Base-by-base conservation (phyloP, 2,888 invertebrate genomes). In the Timema cristinae region DNA sequence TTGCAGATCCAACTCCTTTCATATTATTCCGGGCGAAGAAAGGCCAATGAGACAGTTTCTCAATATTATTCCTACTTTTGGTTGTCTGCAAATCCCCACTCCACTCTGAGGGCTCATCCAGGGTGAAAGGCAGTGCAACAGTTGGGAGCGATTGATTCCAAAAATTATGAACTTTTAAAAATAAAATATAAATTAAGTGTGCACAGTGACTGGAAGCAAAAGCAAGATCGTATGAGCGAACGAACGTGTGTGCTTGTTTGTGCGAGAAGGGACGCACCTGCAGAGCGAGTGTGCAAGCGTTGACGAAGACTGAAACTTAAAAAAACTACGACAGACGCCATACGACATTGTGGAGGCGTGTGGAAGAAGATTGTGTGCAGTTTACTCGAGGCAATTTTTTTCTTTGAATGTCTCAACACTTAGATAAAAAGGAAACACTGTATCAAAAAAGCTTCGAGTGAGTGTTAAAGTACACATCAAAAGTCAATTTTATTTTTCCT, bases 61-160 rank as follows among this genome's bases (percentile, higher is more conserved):
- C 73, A 73, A 73, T 73, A 73, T 72, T 76, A 75, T 75, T 77
- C 77, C 76, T 77, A 76, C 77, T 76, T 77, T 77, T 77, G 77
- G 77, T 78, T 78, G 75, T 78, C 77, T 77, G 77, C 77, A 77
- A 76, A 76, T 75, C 75, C 77, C 76, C 77, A 78, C 77, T 77
- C 77, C 75, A 75, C 76, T 76, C 75, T 77, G 77, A 77, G 72
- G 75, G 76, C 75, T 77, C 74, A 73, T 74, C 74, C 75, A 75
- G 75, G 73, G 75, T 76, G 74, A 76, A 73, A 76, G 74, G 76
- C 74, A 76, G 75, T 73, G 75, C 75, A 76, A 75, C 75, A 72
- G 73, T 72, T 32, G 75, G 73, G 75, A 75, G 75, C 75, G 75
- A 75, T 73, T 75, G 75, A 73, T 75, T 73, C 73, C 72, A 75